Evolutionary conservation across 2,113 vertebrate species (phyloP), one percentile per base, ranked within the genome.

Genomic region (Nycticebus coucang): DNA sequence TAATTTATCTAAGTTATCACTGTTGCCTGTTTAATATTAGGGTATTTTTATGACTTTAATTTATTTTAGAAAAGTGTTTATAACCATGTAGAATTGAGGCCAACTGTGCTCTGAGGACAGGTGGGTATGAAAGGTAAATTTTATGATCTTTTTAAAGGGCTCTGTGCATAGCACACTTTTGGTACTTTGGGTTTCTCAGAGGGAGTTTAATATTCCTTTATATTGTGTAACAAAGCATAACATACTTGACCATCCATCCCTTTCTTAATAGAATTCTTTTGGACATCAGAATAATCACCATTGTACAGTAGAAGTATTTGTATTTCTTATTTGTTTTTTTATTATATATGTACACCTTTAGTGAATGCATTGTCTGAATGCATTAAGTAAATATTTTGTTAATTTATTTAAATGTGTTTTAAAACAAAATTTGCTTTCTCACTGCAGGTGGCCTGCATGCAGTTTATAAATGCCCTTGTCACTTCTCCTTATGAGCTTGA

Each of bases 401-500:
- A 94, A 84, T 74, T 80, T 60, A 71, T 41, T 53, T 92, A 35
- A 62, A 9, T 35, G 19, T 57, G 21, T 41, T 55, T 37, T 37
- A 55, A n/a, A 79, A 90, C 37, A 69, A 64, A 69, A 62, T 88
- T 95, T 75, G 57, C 21, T 93, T 98, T 97, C 59, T 53, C 13
- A 37, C 97, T 96, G 35, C 98, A 99, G 99, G 99, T 99, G 33
- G 99, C 99, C 5, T 99, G 99, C 88, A 99, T 99, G 99, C 99
- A 99, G 98, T 98, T 99, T 97, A 99, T 99, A 98, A 99, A 99
- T 41, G 99, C 99, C 41, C 98, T 99, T 91, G 99, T 99, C 82
- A 99, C 99, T 11, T 99, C 98, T 66, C 99, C 99, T 9, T 99
- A 99, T 5, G 99, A 99, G 45, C 98, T 99, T 87, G 99, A 99